Percentiles rank a stretch among this genome's conserved stretches.
phyloP scores from a whole-genome alignment of 2,797 vertebrate genomes.

The Danionella dracula region DNA sequence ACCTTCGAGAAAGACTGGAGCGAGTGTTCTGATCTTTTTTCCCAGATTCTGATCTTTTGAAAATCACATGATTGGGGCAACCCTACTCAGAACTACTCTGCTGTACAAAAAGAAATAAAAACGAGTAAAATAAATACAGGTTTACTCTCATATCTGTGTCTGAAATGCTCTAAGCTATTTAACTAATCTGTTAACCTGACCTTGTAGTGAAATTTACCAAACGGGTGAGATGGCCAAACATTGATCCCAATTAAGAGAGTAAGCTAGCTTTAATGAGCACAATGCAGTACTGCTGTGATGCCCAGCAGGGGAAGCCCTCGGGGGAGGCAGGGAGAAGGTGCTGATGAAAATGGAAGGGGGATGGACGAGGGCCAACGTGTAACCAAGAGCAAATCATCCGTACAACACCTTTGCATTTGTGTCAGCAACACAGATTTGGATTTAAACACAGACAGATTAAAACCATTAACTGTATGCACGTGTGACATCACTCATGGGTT shows the following conservation, averaged over 20 bases:
- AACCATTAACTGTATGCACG: too few relatives aligned
- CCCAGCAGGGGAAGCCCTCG: background rate
- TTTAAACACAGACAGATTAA: background rate
- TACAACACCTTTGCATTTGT: background rate
- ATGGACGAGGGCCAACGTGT: too few relatives aligned
- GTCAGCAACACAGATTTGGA: background rate
- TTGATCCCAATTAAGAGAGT: conserved; percentile 32
- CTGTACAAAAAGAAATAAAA: too few relatives aligned
- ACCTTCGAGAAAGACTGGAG: too few relatives aligned
- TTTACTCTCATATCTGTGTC: background rate
- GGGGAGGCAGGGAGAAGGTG: conserved; percentile 1
- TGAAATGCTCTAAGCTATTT: background rate
- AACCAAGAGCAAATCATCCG: too few relatives aligned
- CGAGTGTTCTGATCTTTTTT: too few relatives aligned
- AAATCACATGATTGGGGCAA: too few relatives aligned
- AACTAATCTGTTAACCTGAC: conserved; percentile 11
- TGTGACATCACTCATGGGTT: too few relatives aligned
- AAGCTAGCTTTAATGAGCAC: conserved; percentile 21
- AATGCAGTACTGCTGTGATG: conserved; percentile 22
- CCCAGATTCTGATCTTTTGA: too few relatives aligned
- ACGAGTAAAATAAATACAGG: background rate
- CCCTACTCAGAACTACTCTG: too few relatives aligned
- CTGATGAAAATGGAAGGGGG: background rate
- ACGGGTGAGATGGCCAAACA: background rate
- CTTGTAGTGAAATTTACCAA: background rate